Percentiles rank a stretch among this genome's conserved stretches.
These are phyloP conservation scores for Tyrannus savana DNA, from an alignment of 2,113 vertebrate genomes.

Conservation along the genomic window DNA sequence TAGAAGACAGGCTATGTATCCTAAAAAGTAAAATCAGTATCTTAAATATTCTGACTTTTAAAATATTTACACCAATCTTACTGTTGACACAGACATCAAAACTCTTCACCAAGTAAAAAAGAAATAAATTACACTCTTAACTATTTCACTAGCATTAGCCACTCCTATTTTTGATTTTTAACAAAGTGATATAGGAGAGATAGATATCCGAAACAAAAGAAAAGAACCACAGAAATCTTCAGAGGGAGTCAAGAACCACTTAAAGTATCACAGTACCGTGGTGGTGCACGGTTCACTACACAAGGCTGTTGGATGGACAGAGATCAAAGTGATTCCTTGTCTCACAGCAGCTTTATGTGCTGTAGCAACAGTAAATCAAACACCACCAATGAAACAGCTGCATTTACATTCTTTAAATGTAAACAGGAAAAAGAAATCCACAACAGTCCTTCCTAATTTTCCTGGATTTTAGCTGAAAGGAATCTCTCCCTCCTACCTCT, in stretches of 20 bases:
- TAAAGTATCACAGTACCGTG: fast-evolving
- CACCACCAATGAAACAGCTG: not conserved
- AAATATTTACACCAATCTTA: not conserved
- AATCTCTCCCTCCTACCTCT: not conserved
- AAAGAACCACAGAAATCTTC: not conserved
- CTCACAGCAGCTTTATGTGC: not conserved
- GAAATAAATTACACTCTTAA: not conserved
- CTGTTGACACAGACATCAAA: not conserved
- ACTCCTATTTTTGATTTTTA: not conserved
- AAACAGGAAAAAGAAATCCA: not conserved
- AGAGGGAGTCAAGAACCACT: not conserved
- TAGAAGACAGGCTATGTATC: not conserved
- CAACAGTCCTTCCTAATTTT: not conserved
- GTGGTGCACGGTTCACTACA: not conserved
- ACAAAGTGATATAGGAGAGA: not conserved
- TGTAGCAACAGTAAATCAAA: not conserved
- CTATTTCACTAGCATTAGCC: not conserved
- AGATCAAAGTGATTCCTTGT: not conserved
- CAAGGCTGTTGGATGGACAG: not conserved
- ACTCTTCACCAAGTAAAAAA: not conserved
- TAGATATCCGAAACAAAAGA: not conserved
- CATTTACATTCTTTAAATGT: not conserved
- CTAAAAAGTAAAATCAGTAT: not conserved
- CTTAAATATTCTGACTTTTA: not conserved
- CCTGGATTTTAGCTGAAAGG: not conserved